Evolutionary conservation across 1,140 invertebrate species (phyloP).

Genomic region (Drosophila pseudoananassae): DNA sequence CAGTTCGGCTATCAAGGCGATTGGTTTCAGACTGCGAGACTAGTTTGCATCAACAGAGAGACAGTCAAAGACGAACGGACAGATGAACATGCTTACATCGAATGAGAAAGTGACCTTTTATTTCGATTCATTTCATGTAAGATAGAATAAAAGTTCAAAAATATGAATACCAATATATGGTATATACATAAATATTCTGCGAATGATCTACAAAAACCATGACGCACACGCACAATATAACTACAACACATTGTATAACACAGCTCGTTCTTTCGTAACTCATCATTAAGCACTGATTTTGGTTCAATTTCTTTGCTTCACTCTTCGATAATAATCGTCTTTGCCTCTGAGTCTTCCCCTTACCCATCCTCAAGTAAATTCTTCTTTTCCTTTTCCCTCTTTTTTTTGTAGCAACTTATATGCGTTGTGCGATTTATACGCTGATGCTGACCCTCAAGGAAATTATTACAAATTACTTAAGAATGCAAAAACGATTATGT

Average conservation of each 20-base stretch:
- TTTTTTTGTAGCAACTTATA: constrained; percentile 58
- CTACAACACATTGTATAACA: constrained; percentile 48
- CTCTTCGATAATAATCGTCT: constrained; percentile 71
- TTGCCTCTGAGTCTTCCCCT: constrained; percentile 16
- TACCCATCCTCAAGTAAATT: constrained; percentile 51
- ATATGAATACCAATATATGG: neutral
- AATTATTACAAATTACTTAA: constrained; percentile 84
- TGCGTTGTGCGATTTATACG: constrained; percentile 72
- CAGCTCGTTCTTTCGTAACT: constrained; percentile 60
- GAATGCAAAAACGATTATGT: constrained; percentile 84
- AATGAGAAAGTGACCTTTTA: no score
- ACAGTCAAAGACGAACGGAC: no score
- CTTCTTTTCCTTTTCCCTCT: constrained; percentile 23
- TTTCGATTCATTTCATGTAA: no score
- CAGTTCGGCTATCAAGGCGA: no score
- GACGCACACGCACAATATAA: constrained; percentile 14
- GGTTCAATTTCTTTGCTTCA: constrained; percentile 65
- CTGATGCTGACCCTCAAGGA: constrained; percentile 82
- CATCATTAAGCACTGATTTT: constrained; percentile 75
- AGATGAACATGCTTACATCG: no score
- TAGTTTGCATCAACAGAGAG: no score
- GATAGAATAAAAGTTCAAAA: no score
- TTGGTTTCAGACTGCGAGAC: no score
- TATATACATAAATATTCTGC: constrained; percentile 3
- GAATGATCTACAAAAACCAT: neutral